Conservation (phyloP, 1,140 invertebrate genomes). For the Drosophila pruinosa region DNA sequence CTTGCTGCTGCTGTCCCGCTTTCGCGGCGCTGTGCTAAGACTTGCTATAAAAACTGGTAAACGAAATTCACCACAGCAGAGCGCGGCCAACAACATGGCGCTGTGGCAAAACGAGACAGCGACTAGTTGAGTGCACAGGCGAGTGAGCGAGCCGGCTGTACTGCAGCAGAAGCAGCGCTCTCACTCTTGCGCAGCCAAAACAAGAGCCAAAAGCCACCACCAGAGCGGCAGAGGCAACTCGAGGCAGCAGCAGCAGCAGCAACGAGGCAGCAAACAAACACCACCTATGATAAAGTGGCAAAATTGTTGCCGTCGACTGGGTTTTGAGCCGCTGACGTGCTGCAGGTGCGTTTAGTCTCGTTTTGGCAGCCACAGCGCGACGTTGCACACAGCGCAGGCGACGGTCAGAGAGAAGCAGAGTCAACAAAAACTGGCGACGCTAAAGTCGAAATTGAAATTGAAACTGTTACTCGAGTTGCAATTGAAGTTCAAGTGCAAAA, state of each 20-base stretch:
- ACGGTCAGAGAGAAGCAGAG: not conserved
- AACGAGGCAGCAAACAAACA: slow-evolving; percentile 1
- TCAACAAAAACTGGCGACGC: not conserved
- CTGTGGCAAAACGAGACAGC: slow-evolving; percentile 43
- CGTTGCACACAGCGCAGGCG: slow-evolving; percentile 59
- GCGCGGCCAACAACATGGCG: slow-evolving; percentile 62
- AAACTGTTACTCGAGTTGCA: too few species aligned
- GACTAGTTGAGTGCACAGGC: not conserved
- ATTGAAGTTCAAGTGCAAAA: not conserved
- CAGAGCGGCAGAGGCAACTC: not conserved
- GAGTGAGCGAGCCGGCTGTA: not conserved
- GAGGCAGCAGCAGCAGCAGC: slow-evolving; percentile 16
- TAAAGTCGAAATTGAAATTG: too few species aligned
- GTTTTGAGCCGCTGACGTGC: slow-evolving; percentile 30
- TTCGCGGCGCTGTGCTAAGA: not conserved
- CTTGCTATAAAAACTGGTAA: slow-evolving; percentile 41
- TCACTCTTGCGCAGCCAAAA: slow-evolving; percentile 4
- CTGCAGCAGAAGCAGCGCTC: slow-evolving; percentile 7
- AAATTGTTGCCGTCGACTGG: slow-evolving; percentile 35
- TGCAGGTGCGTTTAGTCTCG: slow-evolving; percentile 80
- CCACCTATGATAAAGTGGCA: slow-evolving; percentile 69
- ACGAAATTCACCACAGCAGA: slow-evolving; percentile 30
- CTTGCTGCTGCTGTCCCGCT: not conserved
- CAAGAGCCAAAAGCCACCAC: not conserved
- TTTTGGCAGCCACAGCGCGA: slow-evolving; percentile 77